Conservation (phyloP, 2,888 invertebrate species). For the Cheilosia urbana region DNA sequence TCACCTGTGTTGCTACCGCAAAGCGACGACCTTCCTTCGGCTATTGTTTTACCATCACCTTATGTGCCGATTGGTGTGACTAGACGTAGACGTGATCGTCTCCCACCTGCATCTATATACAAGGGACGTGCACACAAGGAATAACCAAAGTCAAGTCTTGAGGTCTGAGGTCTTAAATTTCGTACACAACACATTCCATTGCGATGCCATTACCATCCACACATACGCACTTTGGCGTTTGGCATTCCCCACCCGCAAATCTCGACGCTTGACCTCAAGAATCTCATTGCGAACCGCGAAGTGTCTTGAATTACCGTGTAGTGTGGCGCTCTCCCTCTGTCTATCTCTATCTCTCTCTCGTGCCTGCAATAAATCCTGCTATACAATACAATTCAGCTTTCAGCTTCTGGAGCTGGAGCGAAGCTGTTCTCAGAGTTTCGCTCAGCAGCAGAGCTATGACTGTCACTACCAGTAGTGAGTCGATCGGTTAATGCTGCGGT, state of each 20-base stretch:
- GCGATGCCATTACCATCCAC: slow-evolving; percentile 23
- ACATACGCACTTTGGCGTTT: slow-evolving; percentile 46
- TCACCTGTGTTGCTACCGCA: slow-evolving; percentile 18
- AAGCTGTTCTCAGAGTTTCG: slow-evolving; percentile 39
- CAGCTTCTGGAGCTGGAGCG: no score
- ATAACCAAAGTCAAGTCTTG: slow-evolving; percentile 60
- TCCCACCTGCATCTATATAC: slow-evolving; percentile 38
- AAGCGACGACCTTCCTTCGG: slow-evolving; percentile 57
- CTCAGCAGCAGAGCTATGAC: slow-evolving; percentile 37
- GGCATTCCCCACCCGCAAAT: slow-evolving; percentile 42
- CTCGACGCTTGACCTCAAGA: slow-evolving; percentile 59
- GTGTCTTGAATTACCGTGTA: slow-evolving; percentile 36
- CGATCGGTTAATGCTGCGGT: slow-evolving; percentile 22
- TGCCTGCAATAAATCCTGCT: background rate
- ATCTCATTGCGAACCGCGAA: slow-evolving; percentile 43
- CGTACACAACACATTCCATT: slow-evolving; percentile 43
- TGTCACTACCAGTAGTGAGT: slow-evolving; percentile 21
- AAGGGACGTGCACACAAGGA: slow-evolving; percentile 32
- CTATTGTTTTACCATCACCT: slow-evolving; percentile 49
- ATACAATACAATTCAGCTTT: slow-evolving; percentile 47
- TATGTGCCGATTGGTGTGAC: slow-evolving; percentile 7
- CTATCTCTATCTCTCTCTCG: background rate
- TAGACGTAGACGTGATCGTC: slow-evolving; percentile 14
- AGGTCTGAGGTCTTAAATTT: slow-evolving; percentile 52
- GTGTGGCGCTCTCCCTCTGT: slow-evolving; percentile 17